phyloP scores from a whole-genome alignment of 2,888 invertebrate genomes.

The Gortyna flavago region DNA sequence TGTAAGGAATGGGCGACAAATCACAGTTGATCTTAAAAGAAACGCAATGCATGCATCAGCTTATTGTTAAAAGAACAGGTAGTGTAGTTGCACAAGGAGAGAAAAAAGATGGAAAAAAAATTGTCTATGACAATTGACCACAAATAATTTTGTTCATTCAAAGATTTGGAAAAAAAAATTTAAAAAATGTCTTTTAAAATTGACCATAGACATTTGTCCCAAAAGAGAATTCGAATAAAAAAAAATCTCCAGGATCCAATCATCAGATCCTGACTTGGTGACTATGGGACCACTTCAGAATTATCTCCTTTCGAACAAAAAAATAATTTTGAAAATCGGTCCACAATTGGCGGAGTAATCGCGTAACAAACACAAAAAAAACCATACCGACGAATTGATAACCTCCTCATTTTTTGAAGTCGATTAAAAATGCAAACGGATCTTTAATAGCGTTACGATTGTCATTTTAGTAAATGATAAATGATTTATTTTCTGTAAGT shows the following conservation, averaged over 20 bases:
- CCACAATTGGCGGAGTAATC: too few relatives aligned
- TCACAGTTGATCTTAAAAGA: slow-evolving; percentile 28
- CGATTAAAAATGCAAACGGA: neutral
- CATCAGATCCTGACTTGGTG: too few relatives aligned
- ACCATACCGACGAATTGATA: too few relatives aligned
- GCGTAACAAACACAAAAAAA: too few relatives aligned
- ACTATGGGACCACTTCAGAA: too few relatives aligned
- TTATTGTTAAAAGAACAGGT: slow-evolving; percentile 25
- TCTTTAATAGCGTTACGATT: neutral
- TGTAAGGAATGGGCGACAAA: slow-evolving; percentile 5
- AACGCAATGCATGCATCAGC: slow-evolving; percentile 23
- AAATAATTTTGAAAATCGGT: too few relatives aligned
- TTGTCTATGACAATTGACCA: neutral
- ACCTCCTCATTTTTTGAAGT: too few relatives aligned
- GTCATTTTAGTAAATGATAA: neutral
- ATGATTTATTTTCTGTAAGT: too few relatives aligned
- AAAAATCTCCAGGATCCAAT: too few relatives aligned
- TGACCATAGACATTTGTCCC: neutral
- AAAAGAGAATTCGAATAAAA: neutral
- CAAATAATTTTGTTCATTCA: neutral
- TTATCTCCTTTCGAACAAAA: too few relatives aligned
- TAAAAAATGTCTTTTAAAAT: neutral
- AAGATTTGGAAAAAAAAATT: neutral
- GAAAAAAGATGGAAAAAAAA: neutral
- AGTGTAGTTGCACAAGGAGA: slow-evolving; percentile 9